phyloP scores from a whole-genome alignment of 1,140 invertebrate species.

The Ceratina calcarata region DNA sequence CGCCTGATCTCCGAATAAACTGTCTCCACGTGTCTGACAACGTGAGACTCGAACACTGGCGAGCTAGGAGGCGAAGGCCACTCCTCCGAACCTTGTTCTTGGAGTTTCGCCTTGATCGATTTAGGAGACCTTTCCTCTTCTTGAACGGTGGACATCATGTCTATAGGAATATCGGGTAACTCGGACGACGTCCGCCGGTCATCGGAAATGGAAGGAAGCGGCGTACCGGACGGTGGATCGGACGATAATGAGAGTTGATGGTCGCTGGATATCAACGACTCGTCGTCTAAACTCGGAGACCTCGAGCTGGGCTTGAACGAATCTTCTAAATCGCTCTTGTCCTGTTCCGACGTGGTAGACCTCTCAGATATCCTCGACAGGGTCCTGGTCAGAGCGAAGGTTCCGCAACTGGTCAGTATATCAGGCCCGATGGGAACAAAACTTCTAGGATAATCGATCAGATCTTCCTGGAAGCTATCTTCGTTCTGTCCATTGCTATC shows the following conservation, averaged over 20 bases:
- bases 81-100: slow-evolving; percentile 85
- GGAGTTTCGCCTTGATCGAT: slow-evolving; percentile 73
- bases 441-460: slow-evolving; percentile 86
- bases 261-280: slow-evolving; percentile 90
- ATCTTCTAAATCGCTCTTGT: slow-evolving; percentile 89
- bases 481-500: slow-evolving; percentile 83
- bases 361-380: slow-evolving; percentile 92
- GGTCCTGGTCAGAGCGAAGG: slow-evolving; percentile 87
- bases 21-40: slow-evolving; percentile 91
- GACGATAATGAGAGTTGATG: slow-evolving; percentile 92
- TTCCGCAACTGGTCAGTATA: slow-evolving; percentile 85
- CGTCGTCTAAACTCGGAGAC: slow-evolving; percentile 90
- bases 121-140: slow-evolving; percentile 79
- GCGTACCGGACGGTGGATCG: slow-evolving; percentile 84
- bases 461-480: slow-evolving; percentile 86
- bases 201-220: slow-evolving; percentile 83
- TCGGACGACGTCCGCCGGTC: slow-evolving; percentile 90
- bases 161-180: slow-evolving; percentile 90
- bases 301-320: slow-evolving; percentile 90
- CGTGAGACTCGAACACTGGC: slow-evolving; percentile 83
- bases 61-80: slow-evolving; percentile 90
- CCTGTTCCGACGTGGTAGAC: slow-evolving; percentile 92
- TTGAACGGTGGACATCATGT: slow-evolving; percentile 78
- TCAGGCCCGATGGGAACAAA: slow-evolving; percentile 86
- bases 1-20: slow-evolving; percentile 90